These are phyloP conservation scores for Anodontia alba DNA, from an alignment of 2,888 invertebrate genomes.

Conservation along the genomic window DNA sequence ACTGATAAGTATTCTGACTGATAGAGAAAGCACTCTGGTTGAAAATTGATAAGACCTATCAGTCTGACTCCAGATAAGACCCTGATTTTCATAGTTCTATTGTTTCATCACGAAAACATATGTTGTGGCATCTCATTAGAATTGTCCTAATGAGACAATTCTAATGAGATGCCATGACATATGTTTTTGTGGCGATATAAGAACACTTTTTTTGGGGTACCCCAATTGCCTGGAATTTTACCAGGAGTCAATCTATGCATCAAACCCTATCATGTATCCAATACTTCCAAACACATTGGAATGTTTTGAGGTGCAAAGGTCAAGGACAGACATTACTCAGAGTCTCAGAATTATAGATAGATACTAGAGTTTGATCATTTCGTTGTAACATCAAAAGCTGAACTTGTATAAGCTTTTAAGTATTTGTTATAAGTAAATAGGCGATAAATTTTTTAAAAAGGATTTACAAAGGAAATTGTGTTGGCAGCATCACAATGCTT, in stretches of 20 bases:
- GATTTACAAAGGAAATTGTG: background rate
- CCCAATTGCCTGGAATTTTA: background rate
- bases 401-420: background rate
- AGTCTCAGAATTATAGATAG: background rate
- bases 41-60: conserved; percentile 8
- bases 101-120: background rate
- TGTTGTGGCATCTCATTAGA: too few species aligned
- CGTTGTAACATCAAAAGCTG: background rate
- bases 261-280: background rate
- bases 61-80: background rate
- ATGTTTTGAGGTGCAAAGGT: background rate
- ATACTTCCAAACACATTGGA: background rate
- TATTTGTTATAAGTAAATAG: background rate
- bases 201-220: too few species aligned
- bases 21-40: conserved; percentile 14
- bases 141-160: too few species aligned
- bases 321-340: conserved; percentile 8
- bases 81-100: background rate
- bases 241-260: background rate
- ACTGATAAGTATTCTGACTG: conserved; percentile 15
- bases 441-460: background rate
- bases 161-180: too few species aligned
- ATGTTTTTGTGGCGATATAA: too few species aligned
- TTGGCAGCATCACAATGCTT: conserved; percentile 29
- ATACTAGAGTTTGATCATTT: conserved; percentile 3